These are phyloP conservation scores for Dryocosmus kuriphilus DNA, from an alignment of 2,888 invertebrate species.

Conservation along the genomic window DNA sequence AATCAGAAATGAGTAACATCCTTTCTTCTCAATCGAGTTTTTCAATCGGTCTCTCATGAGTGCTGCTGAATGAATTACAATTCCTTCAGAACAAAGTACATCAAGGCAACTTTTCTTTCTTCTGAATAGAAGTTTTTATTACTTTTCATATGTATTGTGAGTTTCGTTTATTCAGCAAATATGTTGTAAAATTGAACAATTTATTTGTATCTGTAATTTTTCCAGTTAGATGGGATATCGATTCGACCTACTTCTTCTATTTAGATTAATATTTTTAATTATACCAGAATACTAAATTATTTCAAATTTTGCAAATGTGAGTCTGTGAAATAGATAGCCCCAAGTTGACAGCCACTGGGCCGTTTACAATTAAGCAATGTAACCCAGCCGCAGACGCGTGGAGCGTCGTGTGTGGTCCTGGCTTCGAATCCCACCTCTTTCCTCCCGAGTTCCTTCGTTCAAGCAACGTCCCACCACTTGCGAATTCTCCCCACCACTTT, in stretches of 20 bases:
- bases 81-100: neutral
- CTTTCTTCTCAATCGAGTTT: conserved; percentile 1
- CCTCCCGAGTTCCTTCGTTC: conserved; percentile 58
- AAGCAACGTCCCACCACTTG: conserved; percentile 57
- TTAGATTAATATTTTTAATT: neutral
- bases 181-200: too few species aligned
- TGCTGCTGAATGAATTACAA: neutral
- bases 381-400: conserved; percentile 77
- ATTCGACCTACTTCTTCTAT: too few species aligned
- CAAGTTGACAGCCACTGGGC: conserved; percentile 71
- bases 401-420: conserved; percentile 77
- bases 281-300: neutral
- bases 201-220: too few species aligned
- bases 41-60: neutral
- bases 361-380: conserved; percentile 78
- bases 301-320: neutral
- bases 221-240: too few species aligned
- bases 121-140: neutral
- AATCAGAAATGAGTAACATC: conserved; percentile 25
- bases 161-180: too few species aligned
- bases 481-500: conserved; percentile 57
- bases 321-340: conserved; percentile 3
- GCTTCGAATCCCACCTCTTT: conserved; percentile 72
- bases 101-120: neutral
- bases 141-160: neutral